These are phyloP conservation scores for Platyura marginata DNA, from an alignment of 1,140 invertebrate genomes.

Conservation along the genomic window DNA sequence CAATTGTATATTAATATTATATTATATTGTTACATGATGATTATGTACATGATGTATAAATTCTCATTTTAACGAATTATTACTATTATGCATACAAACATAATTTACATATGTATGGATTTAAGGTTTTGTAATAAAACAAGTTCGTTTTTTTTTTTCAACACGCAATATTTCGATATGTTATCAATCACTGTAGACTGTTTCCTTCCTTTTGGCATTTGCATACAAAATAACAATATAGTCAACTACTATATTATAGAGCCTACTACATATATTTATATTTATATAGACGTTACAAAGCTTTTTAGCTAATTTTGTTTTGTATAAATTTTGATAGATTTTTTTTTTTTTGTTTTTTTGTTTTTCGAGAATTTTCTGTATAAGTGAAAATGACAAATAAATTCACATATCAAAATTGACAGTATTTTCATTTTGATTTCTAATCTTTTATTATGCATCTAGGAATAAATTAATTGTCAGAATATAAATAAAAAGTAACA, in stretches of 20 bases:
- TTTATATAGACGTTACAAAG: no score
- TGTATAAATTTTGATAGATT: neutral
- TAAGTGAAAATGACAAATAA: no score
- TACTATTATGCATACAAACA: neutral
- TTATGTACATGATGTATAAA: neutral
- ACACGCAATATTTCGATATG: slow-evolving; percentile 5
- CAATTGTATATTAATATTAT: neutral
- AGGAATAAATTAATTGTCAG: no score
- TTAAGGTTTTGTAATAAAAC: no score
- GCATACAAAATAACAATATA: no score
- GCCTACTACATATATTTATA: no score
- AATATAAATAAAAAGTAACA: no score
- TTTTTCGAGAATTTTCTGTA: no score
- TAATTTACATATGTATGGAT: neutral
- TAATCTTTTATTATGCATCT: no score
- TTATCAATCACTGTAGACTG: slow-evolving; percentile 5
- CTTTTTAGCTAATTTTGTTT: neutral
- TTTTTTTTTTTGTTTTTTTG: neutral
- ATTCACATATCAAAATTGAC: no score
- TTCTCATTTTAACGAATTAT: neutral
- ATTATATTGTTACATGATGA: neutral
- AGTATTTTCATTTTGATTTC: no score
- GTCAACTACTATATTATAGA: no score
- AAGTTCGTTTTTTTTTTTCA: neutral
- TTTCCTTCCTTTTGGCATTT: slow-evolving; percentile 3